Percentiles rank a stretch among this genome's conserved stretches.
phyloP scores from a whole-genome alignment of 1,140 invertebrate genomes.

The Dendrolimus kikuchii region DNA sequence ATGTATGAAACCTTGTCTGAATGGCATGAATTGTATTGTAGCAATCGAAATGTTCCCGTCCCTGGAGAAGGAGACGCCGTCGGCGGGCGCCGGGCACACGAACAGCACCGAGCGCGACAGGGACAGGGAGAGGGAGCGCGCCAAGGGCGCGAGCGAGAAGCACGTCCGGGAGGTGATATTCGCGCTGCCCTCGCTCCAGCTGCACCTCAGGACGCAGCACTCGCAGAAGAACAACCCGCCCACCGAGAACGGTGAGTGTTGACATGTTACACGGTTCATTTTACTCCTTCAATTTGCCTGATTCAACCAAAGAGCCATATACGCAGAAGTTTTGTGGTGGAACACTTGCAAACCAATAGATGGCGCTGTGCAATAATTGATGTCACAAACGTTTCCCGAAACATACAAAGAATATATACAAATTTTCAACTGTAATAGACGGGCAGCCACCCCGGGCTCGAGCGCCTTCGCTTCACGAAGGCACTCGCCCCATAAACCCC shows the following conservation, averaged over 20 bases:
- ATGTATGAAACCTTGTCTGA: too few relatives aligned
- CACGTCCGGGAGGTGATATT: slow-evolving; percentile 97
- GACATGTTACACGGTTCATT: neutral
- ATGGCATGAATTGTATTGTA: slow-evolving; percentile 38
- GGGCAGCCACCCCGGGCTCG: too few relatives aligned
- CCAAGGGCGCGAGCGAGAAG: slow-evolving; percentile 77
- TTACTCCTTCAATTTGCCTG: too few relatives aligned
- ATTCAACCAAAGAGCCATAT: too few relatives aligned
- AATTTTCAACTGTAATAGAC: too few relatives aligned
- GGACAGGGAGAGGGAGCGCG: slow-evolving; percentile 66
- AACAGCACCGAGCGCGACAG: slow-evolving; percentile 80
- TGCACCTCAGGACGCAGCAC: slow-evolving; percentile 95
- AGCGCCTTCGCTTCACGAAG: too few relatives aligned
- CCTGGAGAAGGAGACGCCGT: slow-evolving; percentile 81
- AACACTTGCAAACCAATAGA: too few relatives aligned
- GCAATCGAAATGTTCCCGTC: slow-evolving; percentile 93
- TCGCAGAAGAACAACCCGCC: slow-evolving; percentile 82
- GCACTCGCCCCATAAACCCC: too few relatives aligned
- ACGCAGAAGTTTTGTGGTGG: too few relatives aligned
- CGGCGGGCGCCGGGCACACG: slow-evolving; percentile 78
- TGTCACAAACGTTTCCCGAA: too few relatives aligned
- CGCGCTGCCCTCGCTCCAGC: slow-evolving; percentile 91
- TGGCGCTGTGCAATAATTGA: too few relatives aligned
- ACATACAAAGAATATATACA: too few relatives aligned
- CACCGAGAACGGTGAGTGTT: slow-evolving; percentile 76